Evolutionary conservation across 1,140 invertebrate genomes (phyloP), one percentile per base, ranked within the genome.

Genomic region (Drosophila suzukii): DNA sequence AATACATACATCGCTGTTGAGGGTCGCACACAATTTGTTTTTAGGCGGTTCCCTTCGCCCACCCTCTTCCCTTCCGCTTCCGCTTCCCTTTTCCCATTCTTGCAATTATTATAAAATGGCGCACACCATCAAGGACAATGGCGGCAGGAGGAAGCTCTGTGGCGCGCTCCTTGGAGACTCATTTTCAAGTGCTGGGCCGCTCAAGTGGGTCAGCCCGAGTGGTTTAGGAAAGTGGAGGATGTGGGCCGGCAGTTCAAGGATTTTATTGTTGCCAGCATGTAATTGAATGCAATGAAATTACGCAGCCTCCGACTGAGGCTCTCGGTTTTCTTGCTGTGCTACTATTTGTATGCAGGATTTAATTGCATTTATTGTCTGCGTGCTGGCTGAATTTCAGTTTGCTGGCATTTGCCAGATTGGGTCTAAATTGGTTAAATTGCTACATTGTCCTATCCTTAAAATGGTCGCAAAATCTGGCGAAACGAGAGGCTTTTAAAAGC

Each of bases 21-120:
- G 82, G 75, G 79, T 68, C 63, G 71, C 75, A 44, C 51, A 68
- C 80, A 76, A 67, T 56, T 57, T 36, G 43, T 84, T 70, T 85
- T 85, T 78, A 46, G 82, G 65, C 62, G 66, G 65, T 86, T 51
- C 70, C 41, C 27, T 36, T 34, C n/a, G 10, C 4, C 11, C 20
- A 50, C 12, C 49, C n/a, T 5, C 27, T 24, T 10, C 20, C 41
- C n/a, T 46, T 59, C 75, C 66, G 32, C 32, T 10, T 34, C 32
- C 27, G 27, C 27, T 27, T 62, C 30, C 50, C 55, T 51, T 62
- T 32, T 13, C 27, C 41, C 53, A 24, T 68, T 57, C 75, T 73
- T 88, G 79, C 82, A 88, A 86, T 86, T 88, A 86, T 86, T 88
- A 82, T 86, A 88, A 86, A 88, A 88, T 82, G 83, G 62, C 83